Evolutionary conservation across 2,797 vertebrate species (phyloP), one percentile per base, ranked within the genome.

Genomic region (Ataeniobius toweri): DNA sequence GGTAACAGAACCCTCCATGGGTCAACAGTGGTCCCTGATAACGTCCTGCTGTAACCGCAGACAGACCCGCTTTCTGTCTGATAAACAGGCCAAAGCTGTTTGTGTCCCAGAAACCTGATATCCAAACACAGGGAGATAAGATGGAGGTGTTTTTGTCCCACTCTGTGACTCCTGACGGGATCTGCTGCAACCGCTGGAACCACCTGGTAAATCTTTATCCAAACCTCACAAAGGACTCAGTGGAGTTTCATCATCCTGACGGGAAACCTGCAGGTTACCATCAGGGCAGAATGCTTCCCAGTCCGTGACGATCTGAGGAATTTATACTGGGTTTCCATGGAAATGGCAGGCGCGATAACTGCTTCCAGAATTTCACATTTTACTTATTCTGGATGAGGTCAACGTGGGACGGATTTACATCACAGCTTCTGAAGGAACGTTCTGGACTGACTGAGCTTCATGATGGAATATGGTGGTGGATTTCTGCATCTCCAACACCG

Each of bases 141-240:
- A 44, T 0, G 0, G 6, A 48, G 26, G 13, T 22, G 46, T 65
- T 70, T 77, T 80, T 81, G 76, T 70, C 70, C 44, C 6, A 0
- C 51, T 22, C 79, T 69, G 53, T 14, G 10, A 24, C 65, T 44
- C 65, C 63, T 24, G 65, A 51, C 36, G 5, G 63, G 63, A 39
- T 39, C 36, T 39, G 36, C 36, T 39, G 20, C n/a, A 3, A 26
- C 55, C 56, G 1, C 82, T 36, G 77, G 84, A 83, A 84, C 77
- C 69, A 79, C 67, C 7, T 18, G 14, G 20, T 48, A 26, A 65
- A 46, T 24, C 39, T 80, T 84, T 85, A 86, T 75, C 82, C 76
- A 20, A 80, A 67, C 65, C 63, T 79, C 63, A 85, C 80, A 77
- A 84, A 87, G 41, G 2, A 46, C 39, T 16, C 24, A 1, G 22